These are phyloP conservation scores for Caiman crocodilus DNA, from an alignment of 2,797 vertebrate genomes.

Conservation along the genomic window DNA sequence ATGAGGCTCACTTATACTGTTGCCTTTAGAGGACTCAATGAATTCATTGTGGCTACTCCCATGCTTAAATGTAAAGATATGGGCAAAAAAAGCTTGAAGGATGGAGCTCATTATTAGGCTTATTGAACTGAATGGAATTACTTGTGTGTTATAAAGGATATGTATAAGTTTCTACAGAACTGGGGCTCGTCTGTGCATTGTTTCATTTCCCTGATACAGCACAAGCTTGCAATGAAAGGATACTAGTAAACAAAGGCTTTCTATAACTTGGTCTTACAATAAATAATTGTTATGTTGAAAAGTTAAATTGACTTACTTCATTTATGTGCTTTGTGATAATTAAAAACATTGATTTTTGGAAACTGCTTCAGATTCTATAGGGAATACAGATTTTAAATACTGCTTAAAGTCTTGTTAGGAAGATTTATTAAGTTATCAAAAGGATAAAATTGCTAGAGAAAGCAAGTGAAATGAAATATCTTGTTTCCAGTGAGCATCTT, in stretches of 20 bases:
- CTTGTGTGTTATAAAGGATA: neutral
- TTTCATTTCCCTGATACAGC: neutral
- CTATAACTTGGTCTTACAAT: neutral
- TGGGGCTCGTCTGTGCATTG: neutral
- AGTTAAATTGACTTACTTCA: neutral
- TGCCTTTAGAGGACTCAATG: neutral
- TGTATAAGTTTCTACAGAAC: neutral
- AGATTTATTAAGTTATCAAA: neutral
- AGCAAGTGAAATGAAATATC: neutral
- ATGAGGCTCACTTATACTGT: neutral
- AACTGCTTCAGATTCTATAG: neutral
- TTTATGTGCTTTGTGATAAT: neutral
- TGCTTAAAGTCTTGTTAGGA: neutral
- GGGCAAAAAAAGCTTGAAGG: slow-evolving; percentile 21
- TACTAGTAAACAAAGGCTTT: neutral
- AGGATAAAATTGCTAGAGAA: neutral
- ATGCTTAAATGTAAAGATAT: neutral
- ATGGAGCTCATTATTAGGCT: neutral
- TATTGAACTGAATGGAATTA: neutral
- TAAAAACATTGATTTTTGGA: neutral
- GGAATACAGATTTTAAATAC: neutral
- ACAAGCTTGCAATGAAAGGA: neutral
- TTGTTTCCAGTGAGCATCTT: neutral
- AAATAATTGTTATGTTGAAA: neutral
- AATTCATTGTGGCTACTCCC: neutral